phyloP scores from a whole-genome alignment of 2,888 invertebrate species.

The Choristoneura rosaceana region DNA sequence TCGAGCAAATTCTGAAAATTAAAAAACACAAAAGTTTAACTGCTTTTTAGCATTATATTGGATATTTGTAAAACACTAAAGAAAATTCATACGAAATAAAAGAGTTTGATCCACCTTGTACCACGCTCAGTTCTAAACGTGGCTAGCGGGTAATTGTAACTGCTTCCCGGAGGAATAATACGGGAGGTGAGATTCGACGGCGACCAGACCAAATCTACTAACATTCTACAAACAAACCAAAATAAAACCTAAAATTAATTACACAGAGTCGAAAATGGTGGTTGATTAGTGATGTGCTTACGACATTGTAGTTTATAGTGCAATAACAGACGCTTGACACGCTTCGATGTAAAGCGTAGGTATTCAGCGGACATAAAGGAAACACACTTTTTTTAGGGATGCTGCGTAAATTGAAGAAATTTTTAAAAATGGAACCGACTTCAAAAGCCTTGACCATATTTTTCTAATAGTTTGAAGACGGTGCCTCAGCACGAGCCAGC shows the following conservation, averaged over 20 bases:
- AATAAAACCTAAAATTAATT: not conserved
- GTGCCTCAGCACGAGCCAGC: too few relatives aligned
- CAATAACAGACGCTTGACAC: conserved; percentile 12
- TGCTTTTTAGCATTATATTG: too few relatives aligned
- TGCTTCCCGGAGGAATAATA: conserved; percentile 74
- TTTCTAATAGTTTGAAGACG: too few relatives aligned
- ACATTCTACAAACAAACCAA: not conserved
- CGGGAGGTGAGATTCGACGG: conserved; percentile 73
- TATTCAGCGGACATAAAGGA: conserved; percentile 11
- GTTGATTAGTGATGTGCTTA: not conserved
- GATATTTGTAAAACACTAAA: too few relatives aligned
- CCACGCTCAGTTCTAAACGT: conserved; percentile 59
- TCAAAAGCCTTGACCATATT: too few relatives aligned
- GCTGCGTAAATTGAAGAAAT: not conserved
- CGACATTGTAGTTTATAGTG: not conserved
- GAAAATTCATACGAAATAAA: not conserved
- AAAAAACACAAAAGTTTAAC: too few relatives aligned
- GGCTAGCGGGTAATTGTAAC: conserved; percentile 78
- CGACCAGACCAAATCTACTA: conserved; percentile 56
- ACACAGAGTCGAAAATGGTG: not conserved
- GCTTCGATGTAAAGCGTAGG: conserved; percentile 9
- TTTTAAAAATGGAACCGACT: too few relatives aligned
- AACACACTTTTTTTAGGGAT: not conserved
- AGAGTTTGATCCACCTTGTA: conserved; percentile 46
- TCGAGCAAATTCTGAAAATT: too few relatives aligned